Evolutionary conservation across 2,888 invertebrate genomes (phyloP).

Genomic region (Nomada flava): DNA sequence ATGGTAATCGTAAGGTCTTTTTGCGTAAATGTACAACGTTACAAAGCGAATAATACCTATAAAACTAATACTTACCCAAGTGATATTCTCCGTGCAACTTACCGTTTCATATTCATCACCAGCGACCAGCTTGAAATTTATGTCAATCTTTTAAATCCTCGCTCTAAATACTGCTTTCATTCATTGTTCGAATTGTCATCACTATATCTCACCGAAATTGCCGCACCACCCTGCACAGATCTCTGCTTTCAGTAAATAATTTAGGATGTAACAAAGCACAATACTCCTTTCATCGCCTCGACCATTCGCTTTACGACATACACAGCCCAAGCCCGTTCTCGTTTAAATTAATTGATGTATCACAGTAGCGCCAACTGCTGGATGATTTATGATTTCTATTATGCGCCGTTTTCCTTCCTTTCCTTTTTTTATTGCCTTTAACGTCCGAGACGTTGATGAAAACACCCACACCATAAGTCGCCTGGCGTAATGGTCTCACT

Average conservation of each 20-base stretch:
- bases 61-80: too few species aligned
- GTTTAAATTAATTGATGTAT: conserved; percentile 64
- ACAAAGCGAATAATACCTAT: too few species aligned
- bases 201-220: not conserved
- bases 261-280: conserved; percentile 13
- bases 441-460: conserved; percentile 62
- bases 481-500: conserved; percentile 56
- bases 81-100: too few species aligned
- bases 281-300: conserved; percentile 1
- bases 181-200: not conserved
- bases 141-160: not conserved
- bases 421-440: conserved; percentile 7
- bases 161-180: not conserved
- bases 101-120: too few species aligned
- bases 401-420: not conserved
- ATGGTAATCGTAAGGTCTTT: too few species aligned
- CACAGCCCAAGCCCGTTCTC: conserved; percentile 6
- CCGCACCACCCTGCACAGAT: not conserved
- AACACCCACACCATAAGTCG: conserved; percentile 45
- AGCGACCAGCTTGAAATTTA: not conserved
- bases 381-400: conserved; percentile 62
- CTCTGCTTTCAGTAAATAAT: conserved; percentile 11
- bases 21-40: too few species aligned
- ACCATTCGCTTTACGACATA: conserved; percentile 6
- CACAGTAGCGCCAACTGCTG: conserved; percentile 34